Evolutionary conservation across 2,113 vertebrate species (phyloP), one percentile per base, ranked within the genome.

Genomic region (Dromaius novaehollandiae): DNA sequence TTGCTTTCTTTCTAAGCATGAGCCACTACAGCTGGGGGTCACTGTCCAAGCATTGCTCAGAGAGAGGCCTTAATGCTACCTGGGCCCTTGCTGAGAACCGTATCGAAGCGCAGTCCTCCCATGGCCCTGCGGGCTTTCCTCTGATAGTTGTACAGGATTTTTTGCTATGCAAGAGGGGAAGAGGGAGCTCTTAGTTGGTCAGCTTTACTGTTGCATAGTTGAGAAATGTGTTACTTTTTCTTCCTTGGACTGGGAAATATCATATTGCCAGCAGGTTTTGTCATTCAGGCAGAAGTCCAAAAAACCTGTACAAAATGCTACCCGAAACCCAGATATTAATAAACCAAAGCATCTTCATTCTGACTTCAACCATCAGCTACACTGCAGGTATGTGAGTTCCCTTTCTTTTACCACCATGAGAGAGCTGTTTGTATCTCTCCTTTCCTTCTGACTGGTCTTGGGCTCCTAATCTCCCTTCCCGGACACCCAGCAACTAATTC

Each of bases 71-170:
- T 55, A 40, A 60, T 0, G 0, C 40, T 14, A 64, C 14, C 9
- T 0, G 28, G 21, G 42, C 34, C 32, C 24, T 76, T 1, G 1
- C 55, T 21, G 56, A 87, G 66, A 51, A 19, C 42, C 17, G 5
- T 18, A 7, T 1, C 6, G 58, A 94, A 65, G n/a, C n/a, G 32
- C 6, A 15, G 32, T 38, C 2, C 76, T 53, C 32, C 12, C 46
- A 28, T 4, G 48, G 1, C 25, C 44, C 63, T 1, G 0, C 0
- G 22, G 75, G 19, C 30, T 77, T 73, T 88, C 44, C 53, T 44
- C 51, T 86, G 26, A 64, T 30, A 71, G 26, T 0, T 58, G 38
- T 69, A 30, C 1, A 0, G 24, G 64, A 77, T 83, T 93, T 91
- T 90, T 92, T 30, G 38, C 1, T 3, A 17, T 24, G 64, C 24